Conservation (phyloP, 2,113 vertebrate genomes). For the Cebus imitator region DNA sequence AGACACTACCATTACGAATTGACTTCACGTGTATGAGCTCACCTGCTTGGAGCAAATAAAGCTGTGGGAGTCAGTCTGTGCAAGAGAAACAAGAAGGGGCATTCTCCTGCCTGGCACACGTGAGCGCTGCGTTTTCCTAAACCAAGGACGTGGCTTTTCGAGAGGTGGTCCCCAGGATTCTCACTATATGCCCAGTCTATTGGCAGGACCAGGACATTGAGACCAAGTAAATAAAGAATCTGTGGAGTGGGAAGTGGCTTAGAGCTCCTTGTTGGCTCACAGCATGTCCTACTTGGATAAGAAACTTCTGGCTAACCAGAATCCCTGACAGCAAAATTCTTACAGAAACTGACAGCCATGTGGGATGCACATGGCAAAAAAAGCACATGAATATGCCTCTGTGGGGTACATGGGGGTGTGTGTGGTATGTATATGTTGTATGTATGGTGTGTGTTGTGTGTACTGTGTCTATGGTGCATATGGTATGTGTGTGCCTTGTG, state of each 20-base stretch:
- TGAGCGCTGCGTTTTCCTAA: neutral
- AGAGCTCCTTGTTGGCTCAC: neutral
- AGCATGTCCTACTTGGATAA: neutral
- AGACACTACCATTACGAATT: neutral
- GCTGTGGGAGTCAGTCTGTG: neutral
- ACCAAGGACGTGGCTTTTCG: neutral
- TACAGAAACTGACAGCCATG: fast-evolving
- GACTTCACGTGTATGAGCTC: neutral
- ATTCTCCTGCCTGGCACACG: neutral
- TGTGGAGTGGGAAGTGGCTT: neutral
- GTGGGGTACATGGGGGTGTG: neutral
- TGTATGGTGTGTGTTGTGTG: neutral
- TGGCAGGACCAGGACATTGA: neutral
- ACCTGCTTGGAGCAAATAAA: constrained; percentile 8
- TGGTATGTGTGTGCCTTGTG: neutral
- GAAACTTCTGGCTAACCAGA: neutral
- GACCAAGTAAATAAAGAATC: neutral
- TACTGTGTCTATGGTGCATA: neutral
- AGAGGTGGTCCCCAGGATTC: neutral
- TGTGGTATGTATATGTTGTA: neutral
- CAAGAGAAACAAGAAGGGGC: neutral
- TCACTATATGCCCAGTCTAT: fast-evolving
- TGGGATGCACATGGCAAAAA: neutral
- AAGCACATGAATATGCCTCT: neutral
- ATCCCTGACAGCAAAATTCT: neutral